phyloP scores from a whole-genome alignment of 92 coral and sea anemone genomes.

The Micromussa lordhowensis region DNA sequence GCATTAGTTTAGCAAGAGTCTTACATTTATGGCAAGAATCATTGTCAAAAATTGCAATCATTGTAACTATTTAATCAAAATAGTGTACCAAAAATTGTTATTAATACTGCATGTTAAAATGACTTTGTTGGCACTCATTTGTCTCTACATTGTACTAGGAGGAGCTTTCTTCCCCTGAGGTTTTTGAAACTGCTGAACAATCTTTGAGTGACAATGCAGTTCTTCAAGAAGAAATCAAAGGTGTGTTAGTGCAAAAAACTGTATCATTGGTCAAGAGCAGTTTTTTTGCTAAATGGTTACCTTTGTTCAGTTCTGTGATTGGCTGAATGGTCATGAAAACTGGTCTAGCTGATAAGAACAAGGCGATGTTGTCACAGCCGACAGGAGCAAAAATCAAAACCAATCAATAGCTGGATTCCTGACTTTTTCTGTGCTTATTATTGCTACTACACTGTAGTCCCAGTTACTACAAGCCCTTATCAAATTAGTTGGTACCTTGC shows the following conservation, averaged over 20 bases:
- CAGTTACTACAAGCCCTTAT: no score
- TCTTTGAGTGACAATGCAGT: conserved; percentile 53
- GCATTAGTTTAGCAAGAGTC: no score
- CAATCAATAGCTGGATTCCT: no score
- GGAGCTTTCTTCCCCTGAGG: conserved; percentile 47
- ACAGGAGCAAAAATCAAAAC: no score
- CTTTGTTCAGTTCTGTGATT: not conserved
- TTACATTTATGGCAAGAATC: no score
- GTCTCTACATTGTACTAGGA: conserved; percentile 8
- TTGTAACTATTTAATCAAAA: not conserved
- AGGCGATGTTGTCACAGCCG: no score
- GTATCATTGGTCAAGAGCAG: not conserved
- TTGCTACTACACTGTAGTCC: no score
- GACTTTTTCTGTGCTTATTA: no score
- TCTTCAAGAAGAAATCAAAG: conserved; percentile 73
- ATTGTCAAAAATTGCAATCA: not conserved
- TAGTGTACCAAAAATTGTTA: not conserved
- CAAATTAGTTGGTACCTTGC: no score
- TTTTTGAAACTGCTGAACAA: conserved; percentile 37
- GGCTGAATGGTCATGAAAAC: not conserved
- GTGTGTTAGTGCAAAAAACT: conserved; percentile 13
- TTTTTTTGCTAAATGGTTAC: not conserved
- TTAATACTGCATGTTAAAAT: no score
- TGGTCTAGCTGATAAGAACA: no score
- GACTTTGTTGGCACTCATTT: not conserved